Evolutionary conservation across 64 coral and sea anemone genomes (phyloP), one percentile per base, ranked within the genome.

Genomic region (Acropora tenuis): DNA sequence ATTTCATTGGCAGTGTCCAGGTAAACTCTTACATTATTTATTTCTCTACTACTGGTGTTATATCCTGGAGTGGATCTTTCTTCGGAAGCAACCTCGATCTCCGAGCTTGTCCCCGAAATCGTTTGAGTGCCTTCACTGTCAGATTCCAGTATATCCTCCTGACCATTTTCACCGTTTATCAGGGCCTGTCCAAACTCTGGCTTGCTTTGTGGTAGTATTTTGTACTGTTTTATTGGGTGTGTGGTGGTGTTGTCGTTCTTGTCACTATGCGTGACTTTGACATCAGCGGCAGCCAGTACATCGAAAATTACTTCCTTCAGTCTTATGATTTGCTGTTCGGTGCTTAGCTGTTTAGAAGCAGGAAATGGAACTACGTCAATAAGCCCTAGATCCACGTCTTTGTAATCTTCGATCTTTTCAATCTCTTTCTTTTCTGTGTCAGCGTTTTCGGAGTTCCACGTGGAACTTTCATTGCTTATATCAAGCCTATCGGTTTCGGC

Each of bases 251-350:
- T 80, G 42, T 86, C 59, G 10, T 74, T 74, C 57, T 63, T 94
- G 19, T 82, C 88, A 16, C 72, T 71, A 72, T 72, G 78, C 3
- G 65, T 90, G 67, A 59, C 63, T 48, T 66, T 84, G 11, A 86
- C 84, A 20, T 78, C 88, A 9, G 88, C 90, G 40, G 88, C 78
- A n/a, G 95, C 69, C 47, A 94, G 90, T 0, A 91, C 95, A 20
- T 97, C 92, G 18, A 86, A 91, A 20, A 97, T 73, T 13, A 89
- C 95, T 4, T 97, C 95, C 74, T 94, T 97, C 2, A 97, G n/a
- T 43, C 88, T 94, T 43, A 88, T 85, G 30, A 94, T 86, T 55
- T 97, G 76, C 41, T 76, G 55, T 15, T 91, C 92, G 42, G 79
- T 77, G 19, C 85, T 91, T 55, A 91, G 73, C 4, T 75, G 67